Percentiles rank a stretch among this genome's conserved stretches.
phyloP scores from a whole-genome alignment of 1,140 invertebrate species.

The Lucilia sericata region DNA sequence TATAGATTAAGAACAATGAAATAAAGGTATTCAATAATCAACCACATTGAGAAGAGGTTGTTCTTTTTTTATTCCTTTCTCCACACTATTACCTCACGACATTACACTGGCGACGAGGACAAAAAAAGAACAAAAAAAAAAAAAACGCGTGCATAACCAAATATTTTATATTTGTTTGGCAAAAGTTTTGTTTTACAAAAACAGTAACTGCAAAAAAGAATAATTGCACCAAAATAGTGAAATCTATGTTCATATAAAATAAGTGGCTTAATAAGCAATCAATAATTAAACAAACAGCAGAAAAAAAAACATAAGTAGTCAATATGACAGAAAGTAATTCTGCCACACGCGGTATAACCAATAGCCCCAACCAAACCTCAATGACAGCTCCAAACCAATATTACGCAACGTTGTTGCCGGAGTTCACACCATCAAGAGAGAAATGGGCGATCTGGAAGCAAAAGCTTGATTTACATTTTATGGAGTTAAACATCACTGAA shows the following conservation, averaged over 20 bases:
- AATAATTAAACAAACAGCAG: background rate
- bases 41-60: too few relatives aligned
- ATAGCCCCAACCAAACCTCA: background rate
- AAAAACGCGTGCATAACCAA: slow-evolving; percentile 16
- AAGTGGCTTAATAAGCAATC: background rate
- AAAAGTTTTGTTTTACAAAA: too few relatives aligned
- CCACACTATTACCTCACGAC: too few relatives aligned
- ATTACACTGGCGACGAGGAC: slow-evolving; percentile 9
- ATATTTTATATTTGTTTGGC: slow-evolving; percentile 8
- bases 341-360: background rate
- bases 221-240: too few relatives aligned
- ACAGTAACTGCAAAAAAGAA: too few relatives aligned
- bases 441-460: slow-evolving; percentile 12
- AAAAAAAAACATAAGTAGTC: background rate
- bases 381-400: slow-evolving; percentile 1
- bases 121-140: too few relatives aligned
- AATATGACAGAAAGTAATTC: slow-evolving; percentile 11
- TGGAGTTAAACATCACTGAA: background rate
- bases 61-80: too few relatives aligned
- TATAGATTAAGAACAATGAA: too few relatives aligned
- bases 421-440: slow-evolving; percentile 19
- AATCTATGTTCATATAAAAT: too few relatives aligned
- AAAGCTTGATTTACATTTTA: background rate
- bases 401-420: slow-evolving; percentile 12
- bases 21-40: too few relatives aligned